A percentile compares a stretch with the other conserved stretches of the same genome.
phyloP scores from a whole-genome alignment of 2,888 invertebrate species.

The Lithophane semibrunnea region DNA sequence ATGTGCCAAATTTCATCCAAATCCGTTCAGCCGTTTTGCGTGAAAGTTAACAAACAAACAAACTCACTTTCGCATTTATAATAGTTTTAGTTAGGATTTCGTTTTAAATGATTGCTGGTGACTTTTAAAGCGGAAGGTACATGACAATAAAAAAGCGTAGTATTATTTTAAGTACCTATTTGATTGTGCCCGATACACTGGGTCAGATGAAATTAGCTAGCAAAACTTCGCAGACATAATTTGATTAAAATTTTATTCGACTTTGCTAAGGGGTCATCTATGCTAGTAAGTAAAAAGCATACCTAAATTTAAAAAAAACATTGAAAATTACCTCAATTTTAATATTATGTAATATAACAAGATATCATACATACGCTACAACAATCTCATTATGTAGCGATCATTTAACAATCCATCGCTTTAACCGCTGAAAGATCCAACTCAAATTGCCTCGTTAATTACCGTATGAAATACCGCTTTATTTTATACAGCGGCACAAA shows the following conservation, averaged over 20 bases:
- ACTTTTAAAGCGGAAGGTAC: constrained; percentile 1
- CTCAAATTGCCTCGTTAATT: constrained; percentile 61
- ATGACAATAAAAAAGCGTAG: background rate
- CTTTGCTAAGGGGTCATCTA: background rate
- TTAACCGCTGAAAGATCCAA: constrained; percentile 52
- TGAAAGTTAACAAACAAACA: no score
- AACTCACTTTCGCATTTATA: no score
- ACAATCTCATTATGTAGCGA: constrained; percentile 16
- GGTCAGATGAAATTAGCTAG: no score
- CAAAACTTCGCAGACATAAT: no score
- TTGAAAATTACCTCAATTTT: constrained; percentile 27
- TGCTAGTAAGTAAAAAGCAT: background rate
- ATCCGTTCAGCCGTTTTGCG: no score
- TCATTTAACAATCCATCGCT: constrained; percentile 31
- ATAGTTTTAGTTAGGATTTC: background rate
- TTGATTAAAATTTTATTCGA: background rate
- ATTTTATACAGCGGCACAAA: constrained; percentile 55
- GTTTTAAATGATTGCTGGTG: background rate
- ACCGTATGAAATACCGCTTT: constrained; percentile 58
- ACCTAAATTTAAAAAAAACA: background rate
- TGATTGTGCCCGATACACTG: no score
- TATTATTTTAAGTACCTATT: no score
- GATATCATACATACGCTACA: constrained; percentile 17
- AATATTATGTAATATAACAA: constrained; percentile 1
- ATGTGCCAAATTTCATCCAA: no score